These are phyloP conservation scores for Trypoxylus dichotomus DNA, from an alignment of 1,140 invertebrate genomes.

Conservation along the genomic window DNA sequence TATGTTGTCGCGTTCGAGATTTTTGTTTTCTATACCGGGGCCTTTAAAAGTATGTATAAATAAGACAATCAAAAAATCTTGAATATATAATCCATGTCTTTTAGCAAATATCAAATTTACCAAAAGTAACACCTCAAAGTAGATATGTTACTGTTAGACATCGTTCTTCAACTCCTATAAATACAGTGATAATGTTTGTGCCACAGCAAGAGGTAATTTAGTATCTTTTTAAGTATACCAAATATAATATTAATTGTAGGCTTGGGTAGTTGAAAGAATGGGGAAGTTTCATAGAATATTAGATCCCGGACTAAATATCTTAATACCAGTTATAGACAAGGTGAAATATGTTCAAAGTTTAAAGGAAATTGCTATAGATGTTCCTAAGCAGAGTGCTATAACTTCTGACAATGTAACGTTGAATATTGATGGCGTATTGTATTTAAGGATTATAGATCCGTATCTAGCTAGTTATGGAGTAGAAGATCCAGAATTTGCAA, in stretches of 20 bases:
- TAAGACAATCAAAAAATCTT: background rate
- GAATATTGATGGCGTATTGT: slow-evolving; percentile 96
- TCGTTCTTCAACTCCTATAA: slow-evolving; percentile 76
- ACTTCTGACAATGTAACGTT: slow-evolving; percentile 97
- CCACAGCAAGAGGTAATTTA: slow-evolving; percentile 91
- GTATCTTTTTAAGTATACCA: slow-evolving; percentile 23
- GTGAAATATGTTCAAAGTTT: slow-evolving; percentile 98
- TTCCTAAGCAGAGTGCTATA: slow-evolving; percentile 97
- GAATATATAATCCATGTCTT: slow-evolving; percentile 1
- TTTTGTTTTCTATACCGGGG: background rate
- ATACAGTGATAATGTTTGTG: slow-evolving; percentile 96
- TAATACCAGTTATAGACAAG: slow-evolving; percentile 90
- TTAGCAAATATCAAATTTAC: slow-evolving; percentile 20
- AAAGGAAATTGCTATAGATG: slow-evolving; percentile 99
- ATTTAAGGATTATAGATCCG: slow-evolving; percentile 90
- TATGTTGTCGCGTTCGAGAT: slow-evolving; percentile 23
- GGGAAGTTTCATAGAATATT: slow-evolving; percentile 93
- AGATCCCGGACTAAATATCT: slow-evolving; percentile 91
- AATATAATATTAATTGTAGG: slow-evolving; percentile 60
- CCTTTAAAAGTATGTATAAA: slow-evolving; percentile 31
- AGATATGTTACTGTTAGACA: slow-evolving; percentile 55
- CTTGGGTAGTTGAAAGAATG: slow-evolving; percentile 99
- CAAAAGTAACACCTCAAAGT: slow-evolving; percentile 12
- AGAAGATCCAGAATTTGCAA: slow-evolving; percentile 99
- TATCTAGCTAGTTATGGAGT: slow-evolving; percentile 97